Conservation (phyloP, 2,888 invertebrate genomes). For the Mesorhabditis belari region DNA sequence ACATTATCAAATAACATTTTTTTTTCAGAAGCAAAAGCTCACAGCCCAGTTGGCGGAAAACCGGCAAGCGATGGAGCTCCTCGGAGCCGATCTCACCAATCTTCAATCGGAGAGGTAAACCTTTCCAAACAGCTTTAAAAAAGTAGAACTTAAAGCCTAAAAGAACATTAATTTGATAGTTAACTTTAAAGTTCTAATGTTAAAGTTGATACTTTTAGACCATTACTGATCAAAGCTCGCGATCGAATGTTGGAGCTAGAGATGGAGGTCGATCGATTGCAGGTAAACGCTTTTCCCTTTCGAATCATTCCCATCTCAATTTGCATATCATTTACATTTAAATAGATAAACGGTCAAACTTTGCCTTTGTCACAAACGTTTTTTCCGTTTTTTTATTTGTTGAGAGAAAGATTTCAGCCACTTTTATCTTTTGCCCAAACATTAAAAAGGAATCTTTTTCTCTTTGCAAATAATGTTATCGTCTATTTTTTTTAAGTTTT, state of each 20-base stretch:
- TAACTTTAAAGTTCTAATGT: not conserved
- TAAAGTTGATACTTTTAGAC: not conserved
- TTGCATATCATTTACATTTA: no score
- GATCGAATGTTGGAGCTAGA: not conserved
- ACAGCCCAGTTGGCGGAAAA: not conserved
- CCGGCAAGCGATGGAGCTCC: not conserved
- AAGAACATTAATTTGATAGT: not conserved
- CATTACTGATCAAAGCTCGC: not conserved
- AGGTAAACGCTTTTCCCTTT: no score
- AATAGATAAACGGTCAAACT: no score
- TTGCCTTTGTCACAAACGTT: no score
- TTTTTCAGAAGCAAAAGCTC: not conserved
- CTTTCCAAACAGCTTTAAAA: not conserved
- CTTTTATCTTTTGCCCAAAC: no score
- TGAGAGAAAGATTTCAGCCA: no score
- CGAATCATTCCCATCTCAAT: no score
- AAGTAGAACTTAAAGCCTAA: constrained; percentile 1
- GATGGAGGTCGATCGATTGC: not conserved
- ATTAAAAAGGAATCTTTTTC: no score
- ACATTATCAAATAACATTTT: not conserved
- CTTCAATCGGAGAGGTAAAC: not conserved
- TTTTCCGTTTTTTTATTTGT: no score
- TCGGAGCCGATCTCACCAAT: not conserved
- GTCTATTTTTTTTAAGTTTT: no score
- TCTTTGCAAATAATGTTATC: no score